A percentile compares a stretch with the other conserved stretches of the same genome.
These are phyloP conservation scores for Metopia argyrocephala DNA, from an alignment of 2,888 invertebrate genomes.

Conservation along the genomic window DNA sequence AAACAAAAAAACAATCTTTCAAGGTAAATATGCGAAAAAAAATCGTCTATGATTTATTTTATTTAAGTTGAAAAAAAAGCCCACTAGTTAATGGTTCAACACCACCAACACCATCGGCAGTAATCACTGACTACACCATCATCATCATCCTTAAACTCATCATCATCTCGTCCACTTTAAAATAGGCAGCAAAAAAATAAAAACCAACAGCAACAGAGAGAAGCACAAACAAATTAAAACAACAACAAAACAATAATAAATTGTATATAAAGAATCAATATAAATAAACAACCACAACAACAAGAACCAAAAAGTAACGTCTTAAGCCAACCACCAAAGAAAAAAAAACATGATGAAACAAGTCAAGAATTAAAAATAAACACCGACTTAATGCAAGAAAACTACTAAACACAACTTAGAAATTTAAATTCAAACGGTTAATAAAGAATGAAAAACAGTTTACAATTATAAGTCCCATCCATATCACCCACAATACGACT, in stretches of 20 bases:
- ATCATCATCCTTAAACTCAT: background rate
- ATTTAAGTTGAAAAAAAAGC: conserved; percentile 55
- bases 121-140: conserved; percentile 45
- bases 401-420: no score
- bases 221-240: background rate
- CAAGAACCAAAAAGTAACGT: no score
- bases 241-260: conserved; percentile 18
- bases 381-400: no score
- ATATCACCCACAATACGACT: no score
- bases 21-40: conserved; percentile 41
- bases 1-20: conserved; percentile 4
- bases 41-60: conserved; percentile 59
- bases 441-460: no score
- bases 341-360: background rate
- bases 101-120: conserved; percentile 59
- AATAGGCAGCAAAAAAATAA: conserved; percentile 20
- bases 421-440: no score
- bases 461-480: no score
- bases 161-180: conserved; percentile 48
- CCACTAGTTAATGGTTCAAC: conserved; percentile 57
- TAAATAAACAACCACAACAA: conserved; percentile 38
- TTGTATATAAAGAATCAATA: conserved; percentile 16
- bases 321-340: conserved; percentile 7
- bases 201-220: background rate
- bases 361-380: background rate